These are phyloP conservation scores for human (Homo sapiens) DNA, from an alignment of 2,113 vertebrate species.

Conservation along the genomic window DNA sequence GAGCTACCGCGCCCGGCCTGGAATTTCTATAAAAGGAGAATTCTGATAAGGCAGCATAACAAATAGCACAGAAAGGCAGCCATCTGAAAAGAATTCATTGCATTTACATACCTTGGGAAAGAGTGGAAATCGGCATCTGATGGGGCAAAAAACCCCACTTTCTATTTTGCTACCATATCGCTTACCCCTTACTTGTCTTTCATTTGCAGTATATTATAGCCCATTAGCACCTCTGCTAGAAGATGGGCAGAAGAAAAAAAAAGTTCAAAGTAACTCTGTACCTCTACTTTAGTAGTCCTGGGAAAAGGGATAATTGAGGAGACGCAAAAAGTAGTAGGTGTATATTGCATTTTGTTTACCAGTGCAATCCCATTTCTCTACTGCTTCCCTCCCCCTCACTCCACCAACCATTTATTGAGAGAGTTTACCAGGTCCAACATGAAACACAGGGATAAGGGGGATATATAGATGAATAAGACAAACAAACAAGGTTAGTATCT, in stretches of 20 bases:
- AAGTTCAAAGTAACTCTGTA: slow-evolving; percentile 13
- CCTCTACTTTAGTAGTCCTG: background rate
- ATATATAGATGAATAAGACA: background rate
- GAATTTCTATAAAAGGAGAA: background rate
- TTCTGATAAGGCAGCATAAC: slow-evolving; percentile 8
- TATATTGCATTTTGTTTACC: slow-evolving; percentile 29
- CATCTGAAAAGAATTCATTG: background rate
- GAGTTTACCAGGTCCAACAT: background rate
- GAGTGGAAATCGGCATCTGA: background rate
- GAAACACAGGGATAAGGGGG: background rate
- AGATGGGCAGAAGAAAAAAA: background rate
- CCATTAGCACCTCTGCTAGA: slow-evolving; percentile 23
- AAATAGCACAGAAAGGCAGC: background rate
- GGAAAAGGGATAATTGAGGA: background rate
- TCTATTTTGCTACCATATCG: background rate
- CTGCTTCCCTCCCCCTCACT: background rate
- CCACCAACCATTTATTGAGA: background rate
- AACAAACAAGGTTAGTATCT: background rate
- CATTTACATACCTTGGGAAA: background rate
- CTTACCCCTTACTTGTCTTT: background rate
- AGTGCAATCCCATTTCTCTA: background rate
- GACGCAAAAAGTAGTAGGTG: background rate
- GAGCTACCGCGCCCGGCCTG: too few relatives aligned
- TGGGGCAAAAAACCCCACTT: background rate
- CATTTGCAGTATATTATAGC: background rate